Percentiles rank a stretch among this genome's conserved stretches.
These are phyloP conservation scores for Ophion ellenae DNA, from an alignment of 2,888 invertebrate genomes.

Conservation along the genomic window DNA sequence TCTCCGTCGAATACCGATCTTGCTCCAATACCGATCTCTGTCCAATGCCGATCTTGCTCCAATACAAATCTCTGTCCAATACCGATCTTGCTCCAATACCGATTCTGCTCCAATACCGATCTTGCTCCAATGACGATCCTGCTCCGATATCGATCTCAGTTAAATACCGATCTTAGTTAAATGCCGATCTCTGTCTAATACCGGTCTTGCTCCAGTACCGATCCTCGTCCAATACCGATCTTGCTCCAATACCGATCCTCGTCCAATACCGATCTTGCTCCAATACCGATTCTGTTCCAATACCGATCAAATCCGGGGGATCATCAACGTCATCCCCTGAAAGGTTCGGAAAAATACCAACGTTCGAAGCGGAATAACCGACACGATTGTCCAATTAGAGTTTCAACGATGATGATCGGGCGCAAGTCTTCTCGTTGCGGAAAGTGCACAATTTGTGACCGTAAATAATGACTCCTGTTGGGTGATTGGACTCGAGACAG, in stretches of 20 bases:
- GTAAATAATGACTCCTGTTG: conserved; percentile 28
- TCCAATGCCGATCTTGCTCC: not conserved
- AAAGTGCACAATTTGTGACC: conserved; percentile 41
- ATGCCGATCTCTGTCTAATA: too few species aligned
- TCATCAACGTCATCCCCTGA: not conserved
- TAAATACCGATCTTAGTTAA: not conserved
- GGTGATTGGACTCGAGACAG: conserved; percentile 5
- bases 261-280: too few species aligned
- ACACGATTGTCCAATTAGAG: conserved; percentile 19
- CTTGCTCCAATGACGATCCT: too few species aligned
- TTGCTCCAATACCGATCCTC: not conserved
- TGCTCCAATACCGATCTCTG: too few species aligned
- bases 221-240: not conserved
- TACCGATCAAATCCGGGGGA: not conserved
- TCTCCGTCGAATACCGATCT: too few species aligned
- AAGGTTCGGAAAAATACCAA: not conserved
- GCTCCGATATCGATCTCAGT: too few species aligned
- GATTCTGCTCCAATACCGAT: not conserved
- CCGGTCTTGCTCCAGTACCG: too few species aligned
- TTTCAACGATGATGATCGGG: conserved; percentile 8
- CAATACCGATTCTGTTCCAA: not conserved
- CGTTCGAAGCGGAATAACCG: conserved; percentile 1
- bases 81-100: too few species aligned
- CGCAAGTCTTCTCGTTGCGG: not conserved
- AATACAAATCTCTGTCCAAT: not conserved